Base-by-base conservation (phyloP, 2,797 vertebrate genomes). In the Streptopelia turtur region DNA sequence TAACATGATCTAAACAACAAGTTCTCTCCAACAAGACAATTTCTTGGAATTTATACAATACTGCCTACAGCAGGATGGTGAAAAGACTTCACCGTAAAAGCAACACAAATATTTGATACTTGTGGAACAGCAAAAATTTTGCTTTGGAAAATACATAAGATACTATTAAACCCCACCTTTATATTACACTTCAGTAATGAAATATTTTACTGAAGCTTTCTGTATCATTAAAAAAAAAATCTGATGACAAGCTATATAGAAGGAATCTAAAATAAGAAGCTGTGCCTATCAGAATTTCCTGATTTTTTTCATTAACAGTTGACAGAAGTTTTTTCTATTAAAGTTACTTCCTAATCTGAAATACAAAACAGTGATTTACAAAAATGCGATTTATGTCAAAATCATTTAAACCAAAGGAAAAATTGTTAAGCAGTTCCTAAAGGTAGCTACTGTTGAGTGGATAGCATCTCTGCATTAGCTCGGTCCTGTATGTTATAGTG, bases 381-480 rank as follows among this genome's bases (percentile, higher is more conserved):
- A 57, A 39, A 37, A 39, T 76, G 55, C 18, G 2, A 33, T 18
- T 25, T 50, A 9, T 7, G 6, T 33, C 23, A 52, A 52, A 35
- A n/a, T 33, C 13, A 53, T 30, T 71, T 77, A 68, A 88, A 68
- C 5, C 7, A 27, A 52, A 25, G 15, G 14, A 35, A 60, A 78
- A 64, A 20, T 5, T 63, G 6, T 18, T 56, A 61, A 70, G 28
- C 20, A 18, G 13, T 39, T 22, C 20, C 37, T 65, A 28, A 63
- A 60, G 35, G 10, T 25, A 55, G 43, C 31, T 65, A 11, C 1
- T 35, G 13, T 68, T 50, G 20, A 43, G 22, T 8, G 16, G 23
- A 27, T 35, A 14, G 3, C 0, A 0, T 13, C 23, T 39, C 52
- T 57, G n/a, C 17, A 6, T 41, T 70, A 55, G 39, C 17, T 18